Evolutionary conservation across 2,113 vertebrate species (phyloP).

Genomic region (Scolopax mira): DNA sequence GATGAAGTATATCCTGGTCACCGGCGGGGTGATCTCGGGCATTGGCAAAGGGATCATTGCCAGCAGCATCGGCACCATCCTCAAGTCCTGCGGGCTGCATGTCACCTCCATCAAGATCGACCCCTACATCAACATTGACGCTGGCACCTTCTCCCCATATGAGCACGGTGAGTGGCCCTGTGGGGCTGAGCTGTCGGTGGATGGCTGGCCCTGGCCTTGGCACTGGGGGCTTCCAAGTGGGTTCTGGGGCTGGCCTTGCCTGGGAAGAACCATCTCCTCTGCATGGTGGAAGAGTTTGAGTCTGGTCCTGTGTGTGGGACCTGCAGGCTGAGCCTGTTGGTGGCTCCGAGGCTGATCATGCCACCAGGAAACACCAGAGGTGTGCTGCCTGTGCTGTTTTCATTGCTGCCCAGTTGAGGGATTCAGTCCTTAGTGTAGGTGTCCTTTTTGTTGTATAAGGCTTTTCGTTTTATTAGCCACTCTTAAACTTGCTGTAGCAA

Average conservation of each 20-base stretch:
- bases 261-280: rapidly evolving
- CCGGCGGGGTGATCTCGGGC: constrained; percentile 95
- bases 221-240: rapidly evolving
- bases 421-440: rapidly evolving
- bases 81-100: constrained; percentile 92
- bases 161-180: constrained; percentile 84
- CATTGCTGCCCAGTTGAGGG: rapidly evolving
- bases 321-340: background rate
- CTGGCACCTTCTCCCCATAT: constrained; percentile 94
- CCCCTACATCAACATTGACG: constrained; percentile 97
- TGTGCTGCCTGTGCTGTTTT: background rate
- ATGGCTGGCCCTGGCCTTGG: background rate
- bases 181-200: background rate
- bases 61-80: constrained; percentile 94
- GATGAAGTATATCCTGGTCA: constrained; percentile 99
- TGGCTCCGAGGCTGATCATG: rapidly evolving
- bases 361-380: background rate
- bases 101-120: constrained; percentile 98
- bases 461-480: rapidly evolving
- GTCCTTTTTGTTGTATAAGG: rapidly evolving
- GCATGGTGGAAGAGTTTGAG: rapidly evolving
- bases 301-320: rapidly evolving
- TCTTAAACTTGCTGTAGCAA: background rate
- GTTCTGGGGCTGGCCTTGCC: background rate
- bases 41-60: constrained; percentile 98